Evolutionary conservation across 2,797 vertebrate genomes (phyloP).

Genomic region (Danio jaintianensis): DNA sequence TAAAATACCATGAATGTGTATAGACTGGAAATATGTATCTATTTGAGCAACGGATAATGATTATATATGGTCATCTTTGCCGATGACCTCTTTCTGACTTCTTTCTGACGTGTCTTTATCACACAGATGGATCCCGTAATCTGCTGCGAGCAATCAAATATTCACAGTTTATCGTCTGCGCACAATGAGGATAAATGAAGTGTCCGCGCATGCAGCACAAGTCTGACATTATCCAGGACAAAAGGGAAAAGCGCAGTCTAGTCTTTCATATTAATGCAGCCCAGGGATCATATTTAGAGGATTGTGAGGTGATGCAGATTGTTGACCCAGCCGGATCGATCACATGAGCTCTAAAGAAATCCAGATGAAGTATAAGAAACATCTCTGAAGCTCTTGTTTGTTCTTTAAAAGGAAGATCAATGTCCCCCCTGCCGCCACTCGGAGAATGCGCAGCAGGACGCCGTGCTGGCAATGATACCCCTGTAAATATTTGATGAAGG

Average conservation of each 20-base stretch:
- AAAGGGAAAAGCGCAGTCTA: conserved; percentile 39
- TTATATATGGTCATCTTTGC: conserved; percentile 25
- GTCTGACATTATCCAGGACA: conserved; percentile 35
- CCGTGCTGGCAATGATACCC: conserved; percentile 68
- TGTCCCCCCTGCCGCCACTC: conserved; percentile 74
- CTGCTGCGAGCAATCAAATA: conserved; percentile 47
- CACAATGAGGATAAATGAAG: conserved; percentile 55
- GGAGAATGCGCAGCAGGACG: conserved; percentile 71
- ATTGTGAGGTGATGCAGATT: conserved; percentile 56
- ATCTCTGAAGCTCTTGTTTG: conserved; percentile 80
- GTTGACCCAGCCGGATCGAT: conserved; percentile 76
- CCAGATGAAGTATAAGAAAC: conserved; percentile 82
- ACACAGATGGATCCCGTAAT: conserved; percentile 36
- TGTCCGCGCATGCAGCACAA: conserved; percentile 18
- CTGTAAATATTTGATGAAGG: conserved; percentile 81
- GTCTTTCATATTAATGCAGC: conserved; percentile 62
- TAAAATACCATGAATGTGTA: too few relatives aligned
- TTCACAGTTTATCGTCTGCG: conserved; percentile 38
- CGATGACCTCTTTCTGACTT: conserved; percentile 3
- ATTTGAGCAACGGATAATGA: conserved; percentile 5
- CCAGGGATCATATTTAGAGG: conserved; percentile 68
- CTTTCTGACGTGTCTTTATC: conserved; percentile 37
- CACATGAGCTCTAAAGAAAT: conserved; percentile 68
- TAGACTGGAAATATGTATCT: conserved; percentile 12
- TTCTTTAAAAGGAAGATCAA: conserved; percentile 81